Conservation (phyloP, 2,113 vertebrate species). For the Heteronetta atricapilla region DNA sequence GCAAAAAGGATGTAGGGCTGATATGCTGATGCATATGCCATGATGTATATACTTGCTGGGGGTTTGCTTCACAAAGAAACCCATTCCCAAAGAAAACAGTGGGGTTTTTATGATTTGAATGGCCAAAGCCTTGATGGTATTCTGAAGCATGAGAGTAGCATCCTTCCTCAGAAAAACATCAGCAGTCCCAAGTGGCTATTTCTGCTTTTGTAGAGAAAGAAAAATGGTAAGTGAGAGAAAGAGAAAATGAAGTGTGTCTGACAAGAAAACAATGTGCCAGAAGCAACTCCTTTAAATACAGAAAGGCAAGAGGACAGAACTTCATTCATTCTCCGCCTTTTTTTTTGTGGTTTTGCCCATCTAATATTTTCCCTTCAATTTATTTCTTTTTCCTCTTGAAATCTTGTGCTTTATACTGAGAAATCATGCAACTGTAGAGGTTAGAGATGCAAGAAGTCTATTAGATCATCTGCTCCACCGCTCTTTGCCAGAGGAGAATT, state of each 20-base stretch:
- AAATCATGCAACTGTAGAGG: background rate
- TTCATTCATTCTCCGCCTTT: background rate
- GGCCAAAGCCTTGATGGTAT: conserved; percentile 40
- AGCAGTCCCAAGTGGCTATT: conserved; percentile 62
- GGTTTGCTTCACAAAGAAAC: conserved; percentile 51
- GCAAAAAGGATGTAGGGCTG: background rate
- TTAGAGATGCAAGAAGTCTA: conserved; percentile 31
- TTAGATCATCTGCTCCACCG: conserved; percentile 44
- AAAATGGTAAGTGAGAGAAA: conserved; percentile 28
- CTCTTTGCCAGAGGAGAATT: conserved; percentile 7
- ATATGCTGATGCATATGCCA: background rate
- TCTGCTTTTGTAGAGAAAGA: conserved; percentile 58
- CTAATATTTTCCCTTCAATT: background rate
- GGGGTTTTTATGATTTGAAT: conserved; percentile 59
- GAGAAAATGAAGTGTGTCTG: conserved; percentile 38
- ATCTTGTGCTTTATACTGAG: background rate
- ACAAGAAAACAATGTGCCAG: conserved; percentile 47
- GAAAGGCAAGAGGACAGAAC: background rate
- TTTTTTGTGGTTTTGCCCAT: background rate
- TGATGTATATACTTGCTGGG: background rate
- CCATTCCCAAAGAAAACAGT: conserved; percentile 49
- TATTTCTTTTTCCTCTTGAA: conserved; percentile 21
- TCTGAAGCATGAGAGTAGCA: conserved; percentile 49
- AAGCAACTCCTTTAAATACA: conserved; percentile 28
- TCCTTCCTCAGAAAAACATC: conserved; percentile 64